These are phyloP conservation scores for Perizoma flavofasciatum DNA, from an alignment of 2,888 invertebrate species.

Conservation along the genomic window DNA sequence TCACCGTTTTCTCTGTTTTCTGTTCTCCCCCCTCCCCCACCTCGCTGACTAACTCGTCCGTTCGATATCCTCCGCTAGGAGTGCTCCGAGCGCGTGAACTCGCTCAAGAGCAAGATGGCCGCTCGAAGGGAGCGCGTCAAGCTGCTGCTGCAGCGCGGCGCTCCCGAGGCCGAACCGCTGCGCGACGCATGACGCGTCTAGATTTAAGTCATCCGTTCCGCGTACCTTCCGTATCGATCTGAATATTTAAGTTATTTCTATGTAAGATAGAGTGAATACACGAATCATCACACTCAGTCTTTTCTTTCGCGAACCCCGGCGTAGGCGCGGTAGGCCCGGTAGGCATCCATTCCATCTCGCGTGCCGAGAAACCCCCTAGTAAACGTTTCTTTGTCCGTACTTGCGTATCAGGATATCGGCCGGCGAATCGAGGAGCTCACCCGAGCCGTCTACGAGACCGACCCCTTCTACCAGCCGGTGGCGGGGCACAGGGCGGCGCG, in stretches of 20 bases:
- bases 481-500: slow-evolving; percentile 81
- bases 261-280: slow-evolving; percentile 66
- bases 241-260: slow-evolving; percentile 59
- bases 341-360: slow-evolving; percentile 46
- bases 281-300: slow-evolving; percentile 68
- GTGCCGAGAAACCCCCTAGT: slow-evolving; percentile 65
- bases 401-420: slow-evolving; percentile 88
- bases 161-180: slow-evolving; percentile 90
- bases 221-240: slow-evolving; percentile 58
- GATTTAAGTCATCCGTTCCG: slow-evolving; percentile 63
- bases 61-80: slow-evolving; percentile 86
- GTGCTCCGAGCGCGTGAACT: slow-evolving; percentile 93
- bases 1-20: slow-evolving; percentile 66
- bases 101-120: slow-evolving; percentile 93
- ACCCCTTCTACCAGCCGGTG: slow-evolving; percentile 85
- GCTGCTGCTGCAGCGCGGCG: slow-evolving; percentile 93
- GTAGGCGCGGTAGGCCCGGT: slow-evolving; percentile 10
- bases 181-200: slow-evolving; percentile 84
- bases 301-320: slow-evolving; percentile 70
- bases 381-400: slow-evolving; percentile 81
- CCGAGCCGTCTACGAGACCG: slow-evolving; percentile 88
- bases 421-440: slow-evolving; percentile 89
- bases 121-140: slow-evolving; percentile 95
- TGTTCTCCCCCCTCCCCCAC: slow-evolving; percentile 69
- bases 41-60: slow-evolving; percentile 68